phyloP scores from a whole-genome alignment of 1,140 invertebrate genomes.

The Drosophila gunungcola region DNA sequence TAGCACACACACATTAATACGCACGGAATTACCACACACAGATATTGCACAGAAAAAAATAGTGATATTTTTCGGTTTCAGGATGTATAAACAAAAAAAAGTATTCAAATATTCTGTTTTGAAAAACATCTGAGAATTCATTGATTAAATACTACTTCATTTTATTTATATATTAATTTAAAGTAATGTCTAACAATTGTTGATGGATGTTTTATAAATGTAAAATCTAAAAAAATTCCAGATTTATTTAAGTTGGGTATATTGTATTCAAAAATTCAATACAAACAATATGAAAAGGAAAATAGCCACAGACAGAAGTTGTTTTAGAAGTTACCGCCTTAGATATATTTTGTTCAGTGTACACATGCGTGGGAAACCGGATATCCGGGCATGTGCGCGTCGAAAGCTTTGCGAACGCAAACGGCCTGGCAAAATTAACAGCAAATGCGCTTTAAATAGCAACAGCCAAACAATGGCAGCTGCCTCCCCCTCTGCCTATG shows the following conservation, averaged over 20 bases:
- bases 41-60: neutral
- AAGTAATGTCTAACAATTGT: too few species aligned
- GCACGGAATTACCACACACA: constrained; percentile 17
- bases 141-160: too few species aligned
- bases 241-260: too few species aligned
- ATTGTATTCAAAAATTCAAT: neutral
- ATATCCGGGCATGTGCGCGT: constrained; percentile 77
- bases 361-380: constrained; percentile 51
- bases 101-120: too few species aligned
- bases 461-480: constrained; percentile 67
- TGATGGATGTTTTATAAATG: too few species aligned
- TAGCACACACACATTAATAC: constrained; percentile 16
- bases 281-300: neutral
- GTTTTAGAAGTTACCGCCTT: neutral
- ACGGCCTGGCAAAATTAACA: constrained; percentile 78
- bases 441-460: constrained; percentile 79
- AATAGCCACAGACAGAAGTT: too few species aligned
- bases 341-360: neutral
- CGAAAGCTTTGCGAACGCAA: constrained; percentile 62
- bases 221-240: neutral
- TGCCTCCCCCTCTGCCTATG: constrained; percentile 13
- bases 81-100: too few species aligned
- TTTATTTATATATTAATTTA: too few species aligned
- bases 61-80: too few species aligned
- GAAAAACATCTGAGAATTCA: too few species aligned